These are phyloP conservation scores for Paramisgurnus dabryanus DNA, from an alignment of 2,113 vertebrate genomes.

Conservation along the genomic window DNA sequence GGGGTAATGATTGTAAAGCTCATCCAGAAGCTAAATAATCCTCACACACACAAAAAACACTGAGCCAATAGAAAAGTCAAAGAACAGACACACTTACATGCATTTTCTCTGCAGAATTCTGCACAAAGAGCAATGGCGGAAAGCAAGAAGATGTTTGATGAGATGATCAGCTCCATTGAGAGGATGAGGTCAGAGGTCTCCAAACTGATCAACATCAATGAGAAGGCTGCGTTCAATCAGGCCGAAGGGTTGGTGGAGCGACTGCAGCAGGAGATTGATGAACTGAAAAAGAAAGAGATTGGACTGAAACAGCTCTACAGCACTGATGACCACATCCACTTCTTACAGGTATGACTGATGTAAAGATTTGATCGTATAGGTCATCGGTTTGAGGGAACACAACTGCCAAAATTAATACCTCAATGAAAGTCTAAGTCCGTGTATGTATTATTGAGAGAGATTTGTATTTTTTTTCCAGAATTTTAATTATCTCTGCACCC, in stretches of 20 bases:
- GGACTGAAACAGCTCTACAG: constrained; percentile 80
- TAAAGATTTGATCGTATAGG: too few species aligned
- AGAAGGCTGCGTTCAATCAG: constrained; percentile 78
- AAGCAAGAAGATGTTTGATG: constrained; percentile 82
- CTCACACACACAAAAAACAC: not conserved
- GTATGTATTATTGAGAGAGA: too few species aligned
- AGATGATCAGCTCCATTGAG: constrained; percentile 81
- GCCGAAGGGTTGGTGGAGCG: constrained; percentile 76
- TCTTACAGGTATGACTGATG: constrained; percentile 70
- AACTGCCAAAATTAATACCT: too few species aligned
- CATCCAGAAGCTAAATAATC: not conserved
- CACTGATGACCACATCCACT: constrained; percentile 81
- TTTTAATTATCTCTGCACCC: constrained; percentile 81
- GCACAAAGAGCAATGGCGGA: constrained; percentile 80
- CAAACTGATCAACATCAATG: constrained; percentile 80
- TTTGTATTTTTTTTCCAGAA: constrained; percentile 62
- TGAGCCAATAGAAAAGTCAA: not conserved
- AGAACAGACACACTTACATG: not conserved
- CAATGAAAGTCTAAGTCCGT: too few species aligned
- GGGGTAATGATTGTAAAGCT: not conserved
- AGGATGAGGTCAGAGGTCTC: constrained; percentile 81
- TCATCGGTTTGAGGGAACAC: too few species aligned
- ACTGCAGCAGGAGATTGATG: constrained; percentile 79
- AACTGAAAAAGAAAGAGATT: constrained; percentile 77
- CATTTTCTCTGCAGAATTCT: constrained; percentile 67